These are phyloP conservation scores for Ceratina japonica DNA, from an alignment of 1,140 invertebrate genomes.

Conservation along the genomic window DNA sequence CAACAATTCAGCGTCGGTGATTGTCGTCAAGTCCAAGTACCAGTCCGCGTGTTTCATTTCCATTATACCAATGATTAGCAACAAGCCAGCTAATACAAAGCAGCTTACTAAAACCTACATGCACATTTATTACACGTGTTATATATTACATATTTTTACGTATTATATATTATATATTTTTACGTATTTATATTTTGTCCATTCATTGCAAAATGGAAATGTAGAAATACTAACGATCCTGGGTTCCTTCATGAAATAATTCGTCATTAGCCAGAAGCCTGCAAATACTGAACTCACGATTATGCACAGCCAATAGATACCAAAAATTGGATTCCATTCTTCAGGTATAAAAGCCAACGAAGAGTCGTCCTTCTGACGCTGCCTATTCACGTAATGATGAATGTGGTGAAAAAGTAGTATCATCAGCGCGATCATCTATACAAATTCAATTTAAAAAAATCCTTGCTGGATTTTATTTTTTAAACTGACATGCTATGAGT, in stretches of 20 bases:
- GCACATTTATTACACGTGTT: not conserved
- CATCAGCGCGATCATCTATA: conserved; percentile 33
- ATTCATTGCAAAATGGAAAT: conserved; percentile 11
- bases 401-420: conserved; percentile 69
- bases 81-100: conserved; percentile 55
- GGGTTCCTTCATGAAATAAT: conserved; percentile 45
- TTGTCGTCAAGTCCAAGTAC: conserved; percentile 69
- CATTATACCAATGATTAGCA: conserved; percentile 67
- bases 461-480: no score
- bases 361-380: conserved; percentile 52
- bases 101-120: conserved; percentile 66
- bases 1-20: conserved; percentile 70
- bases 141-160: no score
- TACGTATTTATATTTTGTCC: no score
- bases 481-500: no score
- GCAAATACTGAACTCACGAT: conserved; percentile 61
- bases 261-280: conserved; percentile 64
- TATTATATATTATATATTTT: no score
- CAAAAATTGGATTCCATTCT: conserved; percentile 72
- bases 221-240: conserved; percentile 55
- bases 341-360: conserved; percentile 65
- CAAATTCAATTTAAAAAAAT: not conserved
- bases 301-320: conserved; percentile 70
- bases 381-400: conserved; percentile 65
- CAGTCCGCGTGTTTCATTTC: conserved; percentile 73